These are phyloP conservation scores for Drosophila varians DNA, from an alignment of 1,140 invertebrate genomes.

Conservation along the genomic window DNA sequence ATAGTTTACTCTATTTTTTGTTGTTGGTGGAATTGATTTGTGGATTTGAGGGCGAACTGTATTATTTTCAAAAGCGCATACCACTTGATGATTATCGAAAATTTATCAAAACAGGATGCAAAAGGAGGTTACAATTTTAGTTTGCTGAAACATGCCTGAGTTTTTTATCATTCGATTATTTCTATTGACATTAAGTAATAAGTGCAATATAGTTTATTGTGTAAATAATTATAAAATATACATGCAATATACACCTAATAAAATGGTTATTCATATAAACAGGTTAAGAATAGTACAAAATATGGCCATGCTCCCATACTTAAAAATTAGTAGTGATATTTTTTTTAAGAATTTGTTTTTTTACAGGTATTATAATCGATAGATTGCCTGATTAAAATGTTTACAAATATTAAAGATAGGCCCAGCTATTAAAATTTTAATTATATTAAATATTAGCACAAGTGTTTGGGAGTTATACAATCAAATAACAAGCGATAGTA, in stretches of 20 bases:
- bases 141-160: conserved; percentile 15
- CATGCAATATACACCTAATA: conserved; percentile 8
- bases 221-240: conserved; percentile 31
- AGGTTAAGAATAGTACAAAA: not conserved
- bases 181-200: conserved; percentile 2
- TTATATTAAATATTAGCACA: conserved; percentile 27
- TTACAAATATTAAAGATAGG: not conserved
- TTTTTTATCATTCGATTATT: conserved; percentile 12
- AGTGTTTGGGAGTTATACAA: conserved; percentile 14
- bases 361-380: not conserved
- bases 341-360: not conserved
- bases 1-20: conserved; percentile 15
- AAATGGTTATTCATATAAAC: not conserved
- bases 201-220: conserved; percentile 22
- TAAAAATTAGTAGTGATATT: not conserved
- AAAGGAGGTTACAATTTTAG: not conserved
- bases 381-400: conserved; percentile 2
- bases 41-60: not conserved
- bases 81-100: not conserved
- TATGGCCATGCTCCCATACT: conserved; percentile 10
- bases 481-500: conserved; percentile 16
- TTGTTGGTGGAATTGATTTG: conserved; percentile 4
- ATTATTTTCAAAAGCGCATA: conserved; percentile 4
- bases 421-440: not conserved
- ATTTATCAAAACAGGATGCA: too few species aligned